phyloP scores from a whole-genome alignment of 2,888 invertebrate genomes.

The Drosophila quinaria region DNA sequence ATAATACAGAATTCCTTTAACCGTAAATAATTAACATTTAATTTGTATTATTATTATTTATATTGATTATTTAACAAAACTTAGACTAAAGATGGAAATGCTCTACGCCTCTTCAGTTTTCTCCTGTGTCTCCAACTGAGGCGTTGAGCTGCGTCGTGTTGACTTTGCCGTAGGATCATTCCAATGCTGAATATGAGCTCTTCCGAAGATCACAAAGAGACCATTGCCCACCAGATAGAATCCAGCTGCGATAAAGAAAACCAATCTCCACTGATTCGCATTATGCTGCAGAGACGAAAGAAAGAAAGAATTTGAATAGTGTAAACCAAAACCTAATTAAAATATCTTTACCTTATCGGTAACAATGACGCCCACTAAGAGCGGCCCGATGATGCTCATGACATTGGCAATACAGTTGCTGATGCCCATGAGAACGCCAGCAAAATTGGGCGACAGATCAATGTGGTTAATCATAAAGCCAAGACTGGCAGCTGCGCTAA shows the following conservation, averaged over 20 bases:
- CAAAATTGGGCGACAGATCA: slow-evolving; percentile 90
- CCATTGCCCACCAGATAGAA: slow-evolving; percentile 90
- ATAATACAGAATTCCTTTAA: not conserved
- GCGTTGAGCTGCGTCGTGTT: slow-evolving; percentile 50
- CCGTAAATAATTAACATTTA: too few relatives aligned
- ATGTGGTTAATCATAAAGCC: slow-evolving; percentile 89
- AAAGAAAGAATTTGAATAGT: not conserved
- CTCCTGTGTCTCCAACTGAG: slow-evolving; percentile 33
- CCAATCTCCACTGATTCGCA: slow-evolving; percentile 89
- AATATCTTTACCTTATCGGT: slow-evolving; percentile 86
- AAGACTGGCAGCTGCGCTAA: slow-evolving; percentile 87
- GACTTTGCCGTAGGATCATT: slow-evolving; percentile 86
- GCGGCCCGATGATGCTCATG: slow-evolving; percentile 88
- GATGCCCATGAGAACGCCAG: slow-evolving; percentile 90
- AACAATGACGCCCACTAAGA: slow-evolving; percentile 88
- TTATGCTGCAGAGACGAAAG: slow-evolving; percentile 87
- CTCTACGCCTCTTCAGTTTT: slow-evolving; percentile 1
- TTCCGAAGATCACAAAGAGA: slow-evolving; percentile 90
- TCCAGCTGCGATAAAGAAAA: slow-evolving; percentile 90
- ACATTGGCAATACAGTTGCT: slow-evolving; percentile 89
- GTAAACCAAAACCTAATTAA: not conserved
- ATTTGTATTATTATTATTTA: not conserved
- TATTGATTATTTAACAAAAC: slow-evolving; percentile 13
- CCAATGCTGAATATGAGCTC: slow-evolving; percentile 90
- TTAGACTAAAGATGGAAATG: not conserved